Conservation (phyloP, 2,888 invertebrate genomes). For the Molorchus minor region DNA sequence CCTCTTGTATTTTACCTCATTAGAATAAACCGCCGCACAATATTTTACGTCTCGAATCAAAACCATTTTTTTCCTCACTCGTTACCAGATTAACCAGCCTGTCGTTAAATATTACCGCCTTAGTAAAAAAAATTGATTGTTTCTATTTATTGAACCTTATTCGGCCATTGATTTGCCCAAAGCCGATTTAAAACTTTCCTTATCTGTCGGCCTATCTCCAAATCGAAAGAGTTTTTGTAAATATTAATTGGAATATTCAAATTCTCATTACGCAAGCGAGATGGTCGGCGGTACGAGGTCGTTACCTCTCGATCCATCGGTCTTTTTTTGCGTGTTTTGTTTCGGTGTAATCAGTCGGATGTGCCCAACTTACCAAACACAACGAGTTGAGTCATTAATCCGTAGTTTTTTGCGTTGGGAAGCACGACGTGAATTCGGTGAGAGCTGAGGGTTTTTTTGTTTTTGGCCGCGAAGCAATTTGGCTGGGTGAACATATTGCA, state of each 20-base stretch:
- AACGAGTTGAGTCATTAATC: not conserved
- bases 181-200: slow-evolving; percentile 13
- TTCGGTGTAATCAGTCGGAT: not conserved
- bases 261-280: slow-evolving; percentile 16
- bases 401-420: not conserved
- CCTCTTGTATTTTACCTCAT: too few species aligned
- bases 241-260: slow-evolving; percentile 16
- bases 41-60: too few species aligned
- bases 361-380: not conserved
- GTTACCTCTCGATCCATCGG: slow-evolving; percentile 2
- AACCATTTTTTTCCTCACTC: not conserved
- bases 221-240: slow-evolving; percentile 21
- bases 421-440: too few species aligned
- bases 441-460: not conserved
- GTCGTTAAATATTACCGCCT: slow-evolving; percentile 2
- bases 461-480: not conserved
- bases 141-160: slow-evolving; percentile 17
- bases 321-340: slow-evolving; percentile 2
- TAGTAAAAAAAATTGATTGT: slow-evolving; percentile 11
- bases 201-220: slow-evolving; percentile 17
- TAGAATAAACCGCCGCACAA: too few species aligned
- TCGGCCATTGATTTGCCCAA: slow-evolving; percentile 6
- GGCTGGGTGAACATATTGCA: not conserved
- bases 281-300: slow-evolving; percentile 13
- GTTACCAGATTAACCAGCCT: not conserved